Conservation (phyloP, 2,113 vertebrate genomes). For the Pampusana beccarii region DNA sequence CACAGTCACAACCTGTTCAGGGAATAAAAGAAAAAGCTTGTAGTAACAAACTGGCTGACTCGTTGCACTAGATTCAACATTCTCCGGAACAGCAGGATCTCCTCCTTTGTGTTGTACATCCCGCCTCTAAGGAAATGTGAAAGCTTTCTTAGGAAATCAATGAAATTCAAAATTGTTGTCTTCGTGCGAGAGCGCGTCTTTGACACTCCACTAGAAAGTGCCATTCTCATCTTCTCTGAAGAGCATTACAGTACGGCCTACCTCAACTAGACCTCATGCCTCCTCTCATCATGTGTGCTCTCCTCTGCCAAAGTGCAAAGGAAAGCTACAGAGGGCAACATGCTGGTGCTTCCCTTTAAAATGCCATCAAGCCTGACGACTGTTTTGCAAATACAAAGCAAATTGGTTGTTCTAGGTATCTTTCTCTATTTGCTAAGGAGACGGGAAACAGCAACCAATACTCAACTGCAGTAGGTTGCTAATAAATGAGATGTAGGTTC, state of each 20-base stretch:
- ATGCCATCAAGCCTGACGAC: not conserved
- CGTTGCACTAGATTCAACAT: not conserved
- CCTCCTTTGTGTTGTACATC: not conserved
- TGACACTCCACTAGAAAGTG: not conserved
- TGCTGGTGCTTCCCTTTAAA: not conserved
- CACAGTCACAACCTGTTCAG: not conserved
- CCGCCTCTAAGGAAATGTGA: not conserved
- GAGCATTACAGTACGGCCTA: rapidly evolving
- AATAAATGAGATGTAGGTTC: not conserved
- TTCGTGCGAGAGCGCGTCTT: rapidly evolving
- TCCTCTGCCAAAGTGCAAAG: not conserved
- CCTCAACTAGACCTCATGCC: not conserved
- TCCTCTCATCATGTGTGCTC: not conserved
- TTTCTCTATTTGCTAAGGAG: not conserved
- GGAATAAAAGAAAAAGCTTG: not conserved
- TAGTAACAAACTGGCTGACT: not conserved
- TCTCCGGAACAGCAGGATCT: not conserved
- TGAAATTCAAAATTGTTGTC: not conserved
- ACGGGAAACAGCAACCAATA: not conserved
- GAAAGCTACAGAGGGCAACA: not conserved
- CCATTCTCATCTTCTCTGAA: not conserved
- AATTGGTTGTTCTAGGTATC: not conserved
- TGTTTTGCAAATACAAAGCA: not conserved
- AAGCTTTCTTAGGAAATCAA: not conserved
- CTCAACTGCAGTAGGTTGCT: not conserved